Conservation (phyloP, 2,113 vertebrate species). For the Malaclemys terrapin region DNA sequence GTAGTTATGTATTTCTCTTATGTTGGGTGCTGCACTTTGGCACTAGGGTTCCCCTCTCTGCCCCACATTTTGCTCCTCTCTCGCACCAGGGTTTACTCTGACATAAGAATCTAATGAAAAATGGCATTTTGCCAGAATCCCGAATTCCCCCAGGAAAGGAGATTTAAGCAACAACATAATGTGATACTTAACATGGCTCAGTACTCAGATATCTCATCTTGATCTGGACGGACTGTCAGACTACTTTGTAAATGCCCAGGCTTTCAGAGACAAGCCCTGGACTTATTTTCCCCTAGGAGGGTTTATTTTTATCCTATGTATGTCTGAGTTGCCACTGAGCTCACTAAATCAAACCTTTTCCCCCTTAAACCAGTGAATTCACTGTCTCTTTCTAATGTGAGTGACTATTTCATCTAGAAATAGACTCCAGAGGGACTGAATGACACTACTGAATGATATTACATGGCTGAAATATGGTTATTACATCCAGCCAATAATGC, state of each 20-base stretch:
- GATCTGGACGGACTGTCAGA: not conserved
- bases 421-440: not conserved
- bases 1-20: not conserved
- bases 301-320: not conserved
- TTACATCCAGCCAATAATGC: not conserved
- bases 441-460: accelerated
- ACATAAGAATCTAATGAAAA: not conserved
- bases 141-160: not conserved
- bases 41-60: too few species aligned
- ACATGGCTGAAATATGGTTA: not conserved
- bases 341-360: not conserved
- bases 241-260: not conserved
- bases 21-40: not conserved
- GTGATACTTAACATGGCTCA: accelerated
- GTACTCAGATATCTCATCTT: not conserved
- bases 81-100: not conserved
- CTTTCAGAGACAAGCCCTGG: not conserved
- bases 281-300: not conserved
- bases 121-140: not conserved
- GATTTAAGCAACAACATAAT: not conserved
- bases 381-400: not conserved
- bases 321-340: not conserved
- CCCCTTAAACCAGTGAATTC: not conserved
- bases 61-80: not conserved
- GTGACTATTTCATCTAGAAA: not conserved